Percentiles rank a stretch among this genome's conserved stretches.
These are phyloP conservation scores for Ctenoplectra terminalis DNA, from an alignment of 1,140 invertebrate species.

Conservation along the genomic window DNA sequence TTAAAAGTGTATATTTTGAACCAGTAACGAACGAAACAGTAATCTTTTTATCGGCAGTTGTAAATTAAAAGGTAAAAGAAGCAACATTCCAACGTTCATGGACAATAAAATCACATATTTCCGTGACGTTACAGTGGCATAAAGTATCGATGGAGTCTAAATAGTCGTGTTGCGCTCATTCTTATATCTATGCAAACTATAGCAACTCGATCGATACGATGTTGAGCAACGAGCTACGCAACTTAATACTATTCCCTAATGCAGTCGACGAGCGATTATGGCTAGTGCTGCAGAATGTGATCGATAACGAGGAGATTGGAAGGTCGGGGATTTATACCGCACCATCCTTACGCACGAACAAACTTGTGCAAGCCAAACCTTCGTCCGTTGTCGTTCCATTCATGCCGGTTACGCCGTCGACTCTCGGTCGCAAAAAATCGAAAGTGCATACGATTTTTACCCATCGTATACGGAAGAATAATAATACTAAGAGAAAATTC, in stretches of 20 bases:
- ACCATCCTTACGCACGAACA: neutral
- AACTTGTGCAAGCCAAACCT: neutral
- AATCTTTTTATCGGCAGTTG: neutral
- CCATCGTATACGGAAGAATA: no score
- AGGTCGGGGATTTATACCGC: neutral
- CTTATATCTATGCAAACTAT: neutral
- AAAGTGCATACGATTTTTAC: neutral
- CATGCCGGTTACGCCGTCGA: no score
- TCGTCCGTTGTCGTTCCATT: neutral
- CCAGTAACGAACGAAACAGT: neutral
- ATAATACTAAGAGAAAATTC: neutral
- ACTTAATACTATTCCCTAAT: conserved; percentile 33
- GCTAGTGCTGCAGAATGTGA: neutral
- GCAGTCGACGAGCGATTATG: neutral
- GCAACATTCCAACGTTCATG: neutral
- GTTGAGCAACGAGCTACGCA: neutral
- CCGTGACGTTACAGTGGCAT: neutral
- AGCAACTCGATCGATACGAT: conserved; percentile 13
- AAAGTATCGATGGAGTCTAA: conserved; percentile 24
- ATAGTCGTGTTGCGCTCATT: neutral
- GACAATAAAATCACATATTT: conserved; percentile 9
- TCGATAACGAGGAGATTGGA: conserved; percentile 4
- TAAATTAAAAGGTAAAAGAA: neutral
- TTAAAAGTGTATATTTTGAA: neutral
- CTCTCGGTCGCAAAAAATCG: no score